Percentiles rank a stretch among this genome's conserved stretches.
Conservation (phyloP, 1,140 invertebrate genomes). For the Pogonomyrmex californicus region DNA sequence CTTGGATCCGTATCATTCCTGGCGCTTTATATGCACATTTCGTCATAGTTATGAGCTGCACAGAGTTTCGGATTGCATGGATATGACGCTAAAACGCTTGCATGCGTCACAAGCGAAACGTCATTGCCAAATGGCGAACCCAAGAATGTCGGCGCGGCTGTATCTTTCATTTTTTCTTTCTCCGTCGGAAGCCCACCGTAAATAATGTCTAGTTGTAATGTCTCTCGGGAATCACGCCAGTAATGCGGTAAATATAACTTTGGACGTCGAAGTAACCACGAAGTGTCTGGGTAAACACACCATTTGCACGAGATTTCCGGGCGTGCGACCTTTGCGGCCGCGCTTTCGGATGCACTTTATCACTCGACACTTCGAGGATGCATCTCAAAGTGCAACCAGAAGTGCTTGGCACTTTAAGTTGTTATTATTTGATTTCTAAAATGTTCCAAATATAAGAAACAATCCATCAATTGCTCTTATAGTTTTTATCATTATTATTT, state of each 20-base stretch:
- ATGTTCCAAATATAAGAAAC: neutral
- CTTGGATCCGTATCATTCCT: neutral
- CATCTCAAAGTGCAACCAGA: slow-evolving; percentile 13
- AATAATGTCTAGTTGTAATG: slow-evolving; percentile 72
- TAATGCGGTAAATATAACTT: slow-evolving; percentile 81
- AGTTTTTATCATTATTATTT: slow-evolving; percentile 19
- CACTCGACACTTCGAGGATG: slow-evolving; percentile 16
- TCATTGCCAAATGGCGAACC: slow-evolving; percentile 22
- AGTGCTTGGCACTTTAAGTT: slow-evolving; percentile 33
- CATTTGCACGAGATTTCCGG: slow-evolving; percentile 57
- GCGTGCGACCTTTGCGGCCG: slow-evolving; percentile 30
- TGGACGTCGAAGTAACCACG: slow-evolving; percentile 59
- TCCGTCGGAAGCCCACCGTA: slow-evolving; percentile 31
- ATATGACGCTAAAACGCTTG: slow-evolving; percentile 29
- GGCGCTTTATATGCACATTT: neutral
- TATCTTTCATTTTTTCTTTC: slow-evolving; percentile 26
- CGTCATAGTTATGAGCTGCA: slow-evolving; percentile 48
- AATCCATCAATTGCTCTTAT: neutral
- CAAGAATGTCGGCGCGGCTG: slow-evolving; percentile 1
- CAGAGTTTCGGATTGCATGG: slow-evolving; percentile 3
- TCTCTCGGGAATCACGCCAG: slow-evolving; percentile 77
- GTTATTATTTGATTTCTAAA: slow-evolving; percentile 16
- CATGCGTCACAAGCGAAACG: slow-evolving; percentile 18
- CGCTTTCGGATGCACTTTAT: slow-evolving; percentile 3
- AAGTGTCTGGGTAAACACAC: slow-evolving; percentile 68